Evolutionary conservation across 2,888 invertebrate genomes (phyloP).

Genomic region (Phengaris alcon): DNA sequence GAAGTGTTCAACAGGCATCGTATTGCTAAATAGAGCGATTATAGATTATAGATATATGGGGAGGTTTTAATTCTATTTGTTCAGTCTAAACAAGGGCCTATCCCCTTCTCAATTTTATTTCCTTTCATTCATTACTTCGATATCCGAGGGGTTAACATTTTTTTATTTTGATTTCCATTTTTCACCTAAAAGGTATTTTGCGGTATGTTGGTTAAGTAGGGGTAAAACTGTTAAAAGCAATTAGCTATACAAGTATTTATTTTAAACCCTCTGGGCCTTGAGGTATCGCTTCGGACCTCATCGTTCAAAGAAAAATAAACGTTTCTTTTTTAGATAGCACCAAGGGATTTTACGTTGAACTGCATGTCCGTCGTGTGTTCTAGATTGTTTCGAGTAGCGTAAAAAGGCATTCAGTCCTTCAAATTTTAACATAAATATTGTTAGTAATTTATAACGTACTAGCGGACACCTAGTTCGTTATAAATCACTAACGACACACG

Average conservation of each 20-base stretch:
- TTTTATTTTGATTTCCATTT: constrained; percentile 54
- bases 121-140: no score
- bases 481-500: no score
- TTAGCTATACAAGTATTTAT: constrained; percentile 16
- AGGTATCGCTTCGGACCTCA: constrained; percentile 5
- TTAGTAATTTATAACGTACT: no score
- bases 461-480: no score
- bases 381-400: neutral
- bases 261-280: neutral
- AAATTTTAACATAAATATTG: no score
- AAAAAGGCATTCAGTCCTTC: no score
- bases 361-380: neutral
- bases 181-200: constrained; percentile 45
- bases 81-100: constrained; percentile 67
- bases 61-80: constrained; percentile 69
- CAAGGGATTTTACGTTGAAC: neutral
- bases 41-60: constrained; percentile 54
- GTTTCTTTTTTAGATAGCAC: neutral
- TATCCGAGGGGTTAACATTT: constrained; percentile 48
- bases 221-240: neutral
- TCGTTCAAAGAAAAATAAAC: neutral
- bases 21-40: constrained; percentile 64
- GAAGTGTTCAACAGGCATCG: constrained; percentile 38
- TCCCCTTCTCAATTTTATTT: constrained; percentile 67
- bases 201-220: neutral